A percentile compares a stretch with the other conserved stretches of the same genome.
phyloP scores from a whole-genome alignment of 2,888 invertebrate species.

The Esperia sulphurella region DNA sequence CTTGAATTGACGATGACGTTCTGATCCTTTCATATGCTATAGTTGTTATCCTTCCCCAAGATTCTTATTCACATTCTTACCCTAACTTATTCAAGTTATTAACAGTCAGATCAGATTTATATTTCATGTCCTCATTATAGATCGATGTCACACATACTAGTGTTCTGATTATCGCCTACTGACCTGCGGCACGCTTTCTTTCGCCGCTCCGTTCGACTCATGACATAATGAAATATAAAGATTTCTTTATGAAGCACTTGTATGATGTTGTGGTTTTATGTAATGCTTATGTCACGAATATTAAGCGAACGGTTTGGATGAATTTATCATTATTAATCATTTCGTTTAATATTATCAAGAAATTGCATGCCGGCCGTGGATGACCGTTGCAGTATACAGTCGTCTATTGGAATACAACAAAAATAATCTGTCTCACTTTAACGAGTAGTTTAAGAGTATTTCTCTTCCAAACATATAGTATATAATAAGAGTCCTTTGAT shows the following conservation, averaged over 20 bases:
- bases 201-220: conserved; percentile 1
- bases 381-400: too few species aligned
- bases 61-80: too few species aligned
- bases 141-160: conserved; percentile 20
- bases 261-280: conserved; percentile 16
- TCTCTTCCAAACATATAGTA: too few species aligned
- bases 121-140: neutral
- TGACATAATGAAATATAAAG: conserved; percentile 11
- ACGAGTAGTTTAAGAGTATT: too few species aligned
- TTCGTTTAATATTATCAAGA: too few species aligned
- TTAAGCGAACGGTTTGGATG: neutral
- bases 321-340: too few species aligned
- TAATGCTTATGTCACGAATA: conserved; percentile 1
- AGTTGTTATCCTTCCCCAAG: neutral
- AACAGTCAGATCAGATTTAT: too few species aligned
- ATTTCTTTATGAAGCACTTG: conserved; percentile 24
- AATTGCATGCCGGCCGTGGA: too few species aligned
- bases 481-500: too few species aligned
- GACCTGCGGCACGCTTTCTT: conserved; percentile 41
- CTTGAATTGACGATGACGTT: neutral
- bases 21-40: neutral
- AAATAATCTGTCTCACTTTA: too few species aligned
- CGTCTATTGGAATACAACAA: too few species aligned
- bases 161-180: conserved; percentile 28
- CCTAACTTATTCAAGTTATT: too few species aligned